These are phyloP conservation scores for Mellivora capensis DNA, from an alignment of 2,113 vertebrate species.

Conservation along the genomic window DNA sequence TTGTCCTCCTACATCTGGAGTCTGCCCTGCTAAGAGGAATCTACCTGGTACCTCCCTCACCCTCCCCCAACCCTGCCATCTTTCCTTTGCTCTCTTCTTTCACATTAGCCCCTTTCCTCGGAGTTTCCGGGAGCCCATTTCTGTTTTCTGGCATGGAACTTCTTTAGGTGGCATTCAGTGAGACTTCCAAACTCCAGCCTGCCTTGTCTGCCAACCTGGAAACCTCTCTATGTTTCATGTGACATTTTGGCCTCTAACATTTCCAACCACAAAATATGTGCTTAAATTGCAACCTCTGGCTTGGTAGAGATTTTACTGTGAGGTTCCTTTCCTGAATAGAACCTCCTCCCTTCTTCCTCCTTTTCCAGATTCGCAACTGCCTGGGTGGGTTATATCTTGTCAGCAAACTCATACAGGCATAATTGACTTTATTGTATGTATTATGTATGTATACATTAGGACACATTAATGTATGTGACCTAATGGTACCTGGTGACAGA, in stretches of 20 bases:
- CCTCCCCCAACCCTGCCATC: not conserved
- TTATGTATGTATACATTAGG: no score
- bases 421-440: no score
- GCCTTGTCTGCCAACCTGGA: not conserved
- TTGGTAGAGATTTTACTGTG: not conserved
- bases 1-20: not conserved
- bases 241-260: not conserved
- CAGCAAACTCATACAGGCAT: not conserved
- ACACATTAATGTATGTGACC: not conserved
- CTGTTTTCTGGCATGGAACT: not conserved
- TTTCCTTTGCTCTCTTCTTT: not conserved
- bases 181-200: not conserved
- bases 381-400: not conserved
- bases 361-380: not conserved
- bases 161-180: not conserved
- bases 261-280: slow-evolving; percentile 7
- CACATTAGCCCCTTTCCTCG: not conserved
- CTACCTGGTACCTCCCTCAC: not conserved
- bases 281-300: not conserved
- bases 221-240: not conserved
- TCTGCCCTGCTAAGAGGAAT: not conserved
- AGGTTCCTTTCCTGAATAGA: not conserved
- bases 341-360: not conserved
- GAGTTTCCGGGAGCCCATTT: not conserved
- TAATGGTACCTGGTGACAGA: not conserved